A percentile compares a stretch with the other conserved stretches of the same genome.
phyloP scores from a whole-genome alignment of 2,797 vertebrate genomes.

The Pteronotus mesoamericanus region DNA sequence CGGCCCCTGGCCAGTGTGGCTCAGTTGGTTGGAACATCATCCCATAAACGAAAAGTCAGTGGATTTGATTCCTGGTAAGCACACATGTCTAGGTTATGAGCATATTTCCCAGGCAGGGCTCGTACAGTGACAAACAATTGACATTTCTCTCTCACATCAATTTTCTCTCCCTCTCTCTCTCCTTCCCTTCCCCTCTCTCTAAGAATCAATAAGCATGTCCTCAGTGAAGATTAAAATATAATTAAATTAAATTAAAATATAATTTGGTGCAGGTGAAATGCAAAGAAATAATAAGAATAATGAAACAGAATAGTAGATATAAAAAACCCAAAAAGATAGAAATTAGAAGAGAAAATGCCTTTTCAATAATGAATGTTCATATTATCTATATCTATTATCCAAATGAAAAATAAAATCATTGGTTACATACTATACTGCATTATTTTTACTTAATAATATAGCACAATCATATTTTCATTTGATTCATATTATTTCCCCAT shows the following conservation, averaged over 20 bases:
- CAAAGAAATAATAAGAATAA: conserved; percentile 3
- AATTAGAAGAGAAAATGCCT: not conserved
- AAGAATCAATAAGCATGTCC: no score
- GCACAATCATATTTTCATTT: not conserved
- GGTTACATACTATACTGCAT: not conserved
- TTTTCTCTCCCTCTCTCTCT: no score
- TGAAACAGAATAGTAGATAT: not conserved
- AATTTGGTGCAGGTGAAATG: conserved; percentile 19
- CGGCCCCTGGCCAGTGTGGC: no score
- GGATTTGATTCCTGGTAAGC: no score
- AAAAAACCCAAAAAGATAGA: not conserved
- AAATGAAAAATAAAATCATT: not conserved
- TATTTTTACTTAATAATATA: not conserved
- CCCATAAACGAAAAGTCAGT: no score
- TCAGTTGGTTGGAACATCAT: no score
- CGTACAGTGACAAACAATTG: no score
- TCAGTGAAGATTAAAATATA: no score
- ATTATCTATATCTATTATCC: not conserved
- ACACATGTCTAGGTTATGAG: no score
- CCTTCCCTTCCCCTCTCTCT: no score
- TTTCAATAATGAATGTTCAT: not conserved
- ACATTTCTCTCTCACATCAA: no score
- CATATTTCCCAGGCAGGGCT: no score
- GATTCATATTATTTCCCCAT: not conserved
- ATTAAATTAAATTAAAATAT: not conserved